Conservation (phyloP, 2,888 invertebrate species). For the Pseudococcus longispinus region DNA sequence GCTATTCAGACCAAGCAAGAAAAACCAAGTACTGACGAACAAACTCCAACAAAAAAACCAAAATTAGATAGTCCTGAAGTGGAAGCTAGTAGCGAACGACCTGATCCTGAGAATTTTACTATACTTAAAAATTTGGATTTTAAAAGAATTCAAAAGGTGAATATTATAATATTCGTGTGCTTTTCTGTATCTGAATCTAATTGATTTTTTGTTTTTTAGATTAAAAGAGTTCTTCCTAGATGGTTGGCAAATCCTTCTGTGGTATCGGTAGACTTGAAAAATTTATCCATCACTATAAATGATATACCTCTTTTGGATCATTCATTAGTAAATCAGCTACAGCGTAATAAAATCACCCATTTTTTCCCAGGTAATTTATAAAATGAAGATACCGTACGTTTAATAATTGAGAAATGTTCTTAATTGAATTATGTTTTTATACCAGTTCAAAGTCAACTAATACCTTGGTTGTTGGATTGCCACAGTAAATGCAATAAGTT, state of each 20-base stretch:
- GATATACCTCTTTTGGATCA: slow-evolving; percentile 71
- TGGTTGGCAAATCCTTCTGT: slow-evolving; percentile 85
- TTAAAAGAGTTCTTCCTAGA: slow-evolving; percentile 80
- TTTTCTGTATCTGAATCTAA: neutral
- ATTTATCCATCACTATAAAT: slow-evolving; percentile 67
- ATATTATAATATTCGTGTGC: no score
- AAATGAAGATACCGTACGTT: neutral
- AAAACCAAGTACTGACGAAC: neutral
- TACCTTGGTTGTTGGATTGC: slow-evolving; percentile 77
- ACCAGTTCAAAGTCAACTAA: slow-evolving; percentile 75
- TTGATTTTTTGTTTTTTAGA: slow-evolving; percentile 61
- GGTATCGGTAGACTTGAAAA: slow-evolving; percentile 76
- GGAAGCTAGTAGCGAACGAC: neutral
- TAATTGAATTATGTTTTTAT: slow-evolving; percentile 50
- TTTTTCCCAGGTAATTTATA: slow-evolving; percentile 74
- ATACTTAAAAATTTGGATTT: slow-evolving; percentile 21
- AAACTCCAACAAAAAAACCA: neutral
- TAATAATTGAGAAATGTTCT: neutral
- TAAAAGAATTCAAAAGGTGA: slow-evolving; percentile 48
- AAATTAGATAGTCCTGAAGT: neutral
- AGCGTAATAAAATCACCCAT: slow-evolving; percentile 74
- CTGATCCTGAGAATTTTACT: slow-evolving; percentile 25
- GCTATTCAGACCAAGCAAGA: neutral
- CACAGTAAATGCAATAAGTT: slow-evolving; percentile 69
- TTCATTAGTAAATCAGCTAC: slow-evolving; percentile 70